Evolutionary conservation across 2,113 vertebrate species (phyloP), one percentile per base, ranked within the genome.

Genomic region (Melospiza melodia): DNA sequence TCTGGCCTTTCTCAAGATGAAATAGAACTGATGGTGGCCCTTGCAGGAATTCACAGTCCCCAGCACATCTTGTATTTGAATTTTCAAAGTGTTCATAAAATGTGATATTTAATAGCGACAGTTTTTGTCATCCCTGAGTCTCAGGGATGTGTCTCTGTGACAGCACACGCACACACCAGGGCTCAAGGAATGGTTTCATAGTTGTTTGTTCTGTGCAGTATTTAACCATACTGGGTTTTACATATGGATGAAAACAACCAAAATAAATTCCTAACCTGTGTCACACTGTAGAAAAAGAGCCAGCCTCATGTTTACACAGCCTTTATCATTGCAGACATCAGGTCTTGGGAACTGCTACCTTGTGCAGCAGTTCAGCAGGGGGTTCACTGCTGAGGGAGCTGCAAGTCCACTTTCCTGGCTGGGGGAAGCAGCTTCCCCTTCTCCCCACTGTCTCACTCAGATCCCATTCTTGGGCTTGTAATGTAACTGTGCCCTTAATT

Each of bases 111-210:
- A 84, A 68, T 75, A 68, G 67, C 41, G 54, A 22, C 5, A 51
- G 2, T 35, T 87, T 92, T 89, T 74, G 6, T 57, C 39, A 82
- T 61, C 54, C 14, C 58, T 61, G 46, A 77, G 54, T 48, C 39
- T 84, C 77, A 84, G 55, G 55, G 13, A 58, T n/a, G 55, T 21
- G 20, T 57, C 49, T 57, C 11, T 43, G 25, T 33, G n/a, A 41
- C 10, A 74, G 31, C 81, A 66, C 6, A 24, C 0, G 0, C 12
- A 52, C 20, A n/a, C 22, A 33, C 20, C 39, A 0, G 0, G 8
- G 15, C 28, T 81, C 13, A 18, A 33, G 49, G 10, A 78, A 22
- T 4, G 5, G 33, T 68, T 27, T 83, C 35, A 39, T 39, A 0
- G 0, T 84, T 84, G 52, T 51, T 87, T 19, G 35, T 9, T 48